phyloP scores from a whole-genome alignment of 30 jellyfish, hydroid and myxozoan genomes.

The Mastigias papua region DNA sequence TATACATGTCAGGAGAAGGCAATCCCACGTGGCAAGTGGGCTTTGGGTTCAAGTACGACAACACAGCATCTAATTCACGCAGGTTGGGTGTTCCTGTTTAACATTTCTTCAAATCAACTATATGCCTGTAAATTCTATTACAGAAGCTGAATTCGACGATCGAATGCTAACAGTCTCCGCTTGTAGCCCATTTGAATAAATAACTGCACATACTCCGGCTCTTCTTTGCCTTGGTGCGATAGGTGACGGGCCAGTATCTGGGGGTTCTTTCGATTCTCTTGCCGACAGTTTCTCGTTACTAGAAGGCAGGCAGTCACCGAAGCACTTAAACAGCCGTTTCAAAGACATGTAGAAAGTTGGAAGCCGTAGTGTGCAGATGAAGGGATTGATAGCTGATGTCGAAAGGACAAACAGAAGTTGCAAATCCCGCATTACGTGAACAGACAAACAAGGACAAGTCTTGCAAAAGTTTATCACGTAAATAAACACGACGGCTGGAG shows the following conservation, averaged over 20 bases:
- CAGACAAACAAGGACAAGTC: slow-evolving; percentile 52
- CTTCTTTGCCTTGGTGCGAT: not conserved
- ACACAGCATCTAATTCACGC: no score
- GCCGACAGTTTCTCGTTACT: slow-evolving; percentile 5
- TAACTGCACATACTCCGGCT: slow-evolving; percentile 49
- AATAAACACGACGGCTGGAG: slow-evolving; percentile 69
- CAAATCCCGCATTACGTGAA: slow-evolving; percentile 61
- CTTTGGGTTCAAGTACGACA: no score
- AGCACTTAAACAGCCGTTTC: not conserved
- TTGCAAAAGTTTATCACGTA: slow-evolving; percentile 58
- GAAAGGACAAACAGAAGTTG: slow-evolving; percentile 65
- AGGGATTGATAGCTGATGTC: slow-evolving; percentile 73
- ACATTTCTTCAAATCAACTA: not conserved
- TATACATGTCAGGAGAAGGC: no score
- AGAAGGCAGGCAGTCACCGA: not conserved
- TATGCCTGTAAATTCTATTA: slow-evolving; percentile 6
- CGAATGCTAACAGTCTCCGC: not conserved
- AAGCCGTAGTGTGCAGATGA: slow-evolving; percentile 76
- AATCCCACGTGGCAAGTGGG: no score
- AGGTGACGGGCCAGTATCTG: slow-evolving; percentile 35
- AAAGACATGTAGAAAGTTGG: slow-evolving; percentile 67
- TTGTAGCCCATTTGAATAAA: slow-evolving; percentile 26
- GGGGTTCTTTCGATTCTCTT: slow-evolving; percentile 22
- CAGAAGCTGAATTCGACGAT: slow-evolving; percentile 17
- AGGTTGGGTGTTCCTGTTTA: no score